Base-by-base conservation (phyloP, 2,797 vertebrate genomes). In the Cottoperca gobio region DNA sequence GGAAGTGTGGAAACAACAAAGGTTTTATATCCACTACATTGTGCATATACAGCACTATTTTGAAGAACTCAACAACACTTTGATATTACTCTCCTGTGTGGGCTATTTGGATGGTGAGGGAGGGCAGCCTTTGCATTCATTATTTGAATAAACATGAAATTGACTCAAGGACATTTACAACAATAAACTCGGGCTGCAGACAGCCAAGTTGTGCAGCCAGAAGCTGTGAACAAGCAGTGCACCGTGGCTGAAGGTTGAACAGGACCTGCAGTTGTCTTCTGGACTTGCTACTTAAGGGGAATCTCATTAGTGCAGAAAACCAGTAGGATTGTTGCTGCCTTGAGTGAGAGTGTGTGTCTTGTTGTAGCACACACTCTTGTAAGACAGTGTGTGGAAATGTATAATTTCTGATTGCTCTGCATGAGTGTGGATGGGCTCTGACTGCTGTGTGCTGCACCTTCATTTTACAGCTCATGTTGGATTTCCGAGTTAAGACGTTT, bases 251-350 rank as follows among this genome's bases (percentile, higher is more conserved):
- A 77, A 70, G 67, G 79, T 83, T 81, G 74, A 77, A 75, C 67
- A 55, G 67, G 40, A 73, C 55, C 76, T 72, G 52, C 52, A 76
- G 60, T 78, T 61, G 46, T 55, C 63, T 82, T 33, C 58, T 74
- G 71, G 68, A 53, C 53, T 60, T 59, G 2, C 58, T 73, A 9
- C 79, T 76, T 71, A 57, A 77, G 78, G 71, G 57, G 53, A 59
- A 79, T 79, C 68, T 90, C 76, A 85, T 90, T 84, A 89, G 71
- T 58, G 57, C 52, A 76, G 59, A 35, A 69, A 50, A 49, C 70
- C 58, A 55, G 68, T 50, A 0, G 3, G 16, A 40, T 28, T 21
- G 14, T 31, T 14, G 16, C 14, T 19, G 60, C 45, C 43, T 13
- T 28, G 21, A 45, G 40, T 35, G 31, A 26, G 9, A 10, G 24